Evolutionary conservation across 2,797 vertebrate species (phyloP).

Genomic region (Apodemus agrarius): DNA sequence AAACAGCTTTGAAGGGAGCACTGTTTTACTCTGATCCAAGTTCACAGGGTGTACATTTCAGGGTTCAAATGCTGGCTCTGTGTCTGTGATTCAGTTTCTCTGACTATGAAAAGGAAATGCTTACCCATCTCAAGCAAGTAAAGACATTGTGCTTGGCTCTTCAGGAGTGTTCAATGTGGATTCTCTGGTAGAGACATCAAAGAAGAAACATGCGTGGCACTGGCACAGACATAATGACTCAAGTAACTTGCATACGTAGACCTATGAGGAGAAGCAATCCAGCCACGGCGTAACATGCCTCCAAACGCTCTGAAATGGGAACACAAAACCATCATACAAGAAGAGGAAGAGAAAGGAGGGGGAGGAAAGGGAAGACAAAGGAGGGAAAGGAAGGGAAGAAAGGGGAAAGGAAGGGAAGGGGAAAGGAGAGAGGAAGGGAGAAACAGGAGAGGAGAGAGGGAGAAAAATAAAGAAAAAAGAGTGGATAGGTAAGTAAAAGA

Average conservation of each 20-base stretch:
- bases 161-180: background rate
- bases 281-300: background rate
- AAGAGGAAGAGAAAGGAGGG: background rate
- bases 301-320: background rate
- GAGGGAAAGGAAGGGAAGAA: background rate
- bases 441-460: too few relatives aligned
- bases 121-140: background rate
- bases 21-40: background rate
- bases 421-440: background rate
- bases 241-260: background rate
- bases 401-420: background rate
- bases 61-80: background rate
- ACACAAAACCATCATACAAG: background rate
- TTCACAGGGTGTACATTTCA: background rate
- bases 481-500: background rate
- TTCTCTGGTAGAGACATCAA: background rate
- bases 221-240: background rate
- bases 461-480: background rate
- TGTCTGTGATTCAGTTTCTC: background rate
- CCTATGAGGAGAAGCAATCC: background rate
- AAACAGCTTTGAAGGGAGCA: background rate
- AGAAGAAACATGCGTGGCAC: accelerated
- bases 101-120: background rate
- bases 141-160: background rate
- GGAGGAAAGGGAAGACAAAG: too few relatives aligned